Evolutionary conservation across 2,797 vertebrate genomes (phyloP).

Genomic region (Phataginus tricuspis): DNA sequence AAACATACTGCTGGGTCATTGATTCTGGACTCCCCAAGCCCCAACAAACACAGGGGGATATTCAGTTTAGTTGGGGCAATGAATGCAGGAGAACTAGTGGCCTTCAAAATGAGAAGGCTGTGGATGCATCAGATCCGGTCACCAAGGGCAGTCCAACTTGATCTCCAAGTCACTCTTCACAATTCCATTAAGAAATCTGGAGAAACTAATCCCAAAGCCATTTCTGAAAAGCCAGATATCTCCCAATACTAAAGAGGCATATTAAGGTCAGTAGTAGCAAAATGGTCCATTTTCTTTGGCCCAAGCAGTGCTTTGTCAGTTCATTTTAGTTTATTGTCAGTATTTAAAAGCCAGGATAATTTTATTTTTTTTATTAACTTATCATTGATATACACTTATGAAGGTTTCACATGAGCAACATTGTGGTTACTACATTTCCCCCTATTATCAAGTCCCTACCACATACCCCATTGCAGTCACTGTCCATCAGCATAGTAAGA

Average conservation of each 20-base stretch:
- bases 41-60: slow-evolving; percentile 1
- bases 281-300: background rate
- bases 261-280: background rate
- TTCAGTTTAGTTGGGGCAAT: slow-evolving; percentile 58
- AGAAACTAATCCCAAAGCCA: slow-evolving; percentile 5
- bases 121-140: background rate
- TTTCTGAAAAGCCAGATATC: background rate
- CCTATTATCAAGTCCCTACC: too few species aligned
- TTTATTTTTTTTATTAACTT: background rate
- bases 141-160: background rate
- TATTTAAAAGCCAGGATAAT: slow-evolving; percentile 30
- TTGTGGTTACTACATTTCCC: too few species aligned
- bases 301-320: background rate
- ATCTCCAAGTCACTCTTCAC: slow-evolving; percentile 17
- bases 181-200: background rate
- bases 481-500: too few species aligned
- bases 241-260: background rate
- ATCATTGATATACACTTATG: too few species aligned
- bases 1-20: slow-evolving; percentile 75
- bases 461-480: too few species aligned
- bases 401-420: too few species aligned
- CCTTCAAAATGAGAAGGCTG: background rate
- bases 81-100: background rate
- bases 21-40: slow-evolving; percentile 75
- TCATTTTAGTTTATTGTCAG: slow-evolving; percentile 10